Conservation (phyloP, 1,140 invertebrate species). For the Leucophenga varia region DNA sequence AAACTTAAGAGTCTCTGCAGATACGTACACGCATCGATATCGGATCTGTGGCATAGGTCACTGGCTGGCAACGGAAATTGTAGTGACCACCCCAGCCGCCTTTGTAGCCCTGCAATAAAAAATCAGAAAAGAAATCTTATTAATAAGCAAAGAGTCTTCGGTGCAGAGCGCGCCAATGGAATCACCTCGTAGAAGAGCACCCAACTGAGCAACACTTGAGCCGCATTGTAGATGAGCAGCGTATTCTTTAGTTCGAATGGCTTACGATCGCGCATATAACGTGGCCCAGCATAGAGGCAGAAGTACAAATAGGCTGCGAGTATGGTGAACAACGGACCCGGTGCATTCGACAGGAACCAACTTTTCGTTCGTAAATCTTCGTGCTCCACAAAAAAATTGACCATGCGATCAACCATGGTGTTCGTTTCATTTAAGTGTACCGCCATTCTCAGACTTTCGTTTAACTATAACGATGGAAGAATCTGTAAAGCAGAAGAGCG, state of each 20-base stretch:
- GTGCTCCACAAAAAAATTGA: conserved; percentile 55
- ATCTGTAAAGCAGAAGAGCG: no score
- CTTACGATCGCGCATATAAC: conserved; percentile 81
- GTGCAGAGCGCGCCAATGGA: no score
- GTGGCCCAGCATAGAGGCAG: conserved; percentile 66
- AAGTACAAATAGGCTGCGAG: conserved; percentile 77
- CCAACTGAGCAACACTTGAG: conserved; percentile 72
- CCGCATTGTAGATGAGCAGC: conserved; percentile 79
- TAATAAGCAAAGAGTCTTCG: no score
- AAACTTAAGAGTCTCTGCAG: no score
- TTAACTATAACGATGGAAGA: no score
- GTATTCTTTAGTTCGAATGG: conserved; percentile 76
- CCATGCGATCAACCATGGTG: conserved; percentile 50
- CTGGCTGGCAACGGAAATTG: conserved; percentile 79
- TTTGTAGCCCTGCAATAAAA: conserved; percentile 56
- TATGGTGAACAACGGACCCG: conserved; percentile 74
- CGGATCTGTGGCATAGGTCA: conserved; percentile 75
- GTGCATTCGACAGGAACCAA: conserved; percentile 82
- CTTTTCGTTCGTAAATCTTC: conserved; percentile 58
- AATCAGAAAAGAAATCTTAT: conserved; percentile 1
- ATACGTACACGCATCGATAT: conserved; percentile 72
- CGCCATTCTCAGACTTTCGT: no score
- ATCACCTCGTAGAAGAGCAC: conserved; percentile 72
- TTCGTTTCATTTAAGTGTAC: conserved; percentile 47
- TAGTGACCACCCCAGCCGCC: conserved; percentile 74